Conservation (phyloP, 2,888 invertebrate genomes). For the Caenorhabditis angaria region DNA sequence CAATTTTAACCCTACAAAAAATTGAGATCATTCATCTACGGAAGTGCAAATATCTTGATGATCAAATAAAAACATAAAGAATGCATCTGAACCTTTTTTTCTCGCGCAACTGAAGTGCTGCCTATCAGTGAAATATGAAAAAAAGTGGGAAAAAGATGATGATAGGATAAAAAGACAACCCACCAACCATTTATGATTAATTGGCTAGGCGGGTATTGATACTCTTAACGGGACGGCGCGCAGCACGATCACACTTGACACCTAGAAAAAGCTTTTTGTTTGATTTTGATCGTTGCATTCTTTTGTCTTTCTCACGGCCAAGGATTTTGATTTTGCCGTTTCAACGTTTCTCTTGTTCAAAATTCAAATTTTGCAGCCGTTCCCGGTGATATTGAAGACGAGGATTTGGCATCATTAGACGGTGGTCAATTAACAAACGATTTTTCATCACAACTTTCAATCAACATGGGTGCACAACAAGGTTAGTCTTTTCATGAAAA, state of each 20-base stretch:
- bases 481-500: slow-evolving; percentile 11
- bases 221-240: background rate
- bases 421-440: slow-evolving; percentile 38
- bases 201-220: background rate
- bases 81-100: background rate
- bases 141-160: background rate
- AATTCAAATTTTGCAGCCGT: slow-evolving; percentile 1
- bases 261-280: slow-evolving; percentile 5
- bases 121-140: background rate
- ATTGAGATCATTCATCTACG: background rate
- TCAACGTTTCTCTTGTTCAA: too few relatives aligned
- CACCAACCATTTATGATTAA: background rate
- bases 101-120: background rate
- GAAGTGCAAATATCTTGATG: background rate
- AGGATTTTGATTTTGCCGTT: too few relatives aligned
- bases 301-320: background rate
- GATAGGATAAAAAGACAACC: background rate
- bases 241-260: background rate
- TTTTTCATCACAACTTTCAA: slow-evolving; percentile 41
- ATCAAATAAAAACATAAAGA: background rate
- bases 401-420: slow-evolving; percentile 36
- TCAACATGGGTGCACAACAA: slow-evolving; percentile 41
- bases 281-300: slow-evolving; percentile 3
- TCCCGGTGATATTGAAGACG: slow-evolving; percentile 23
- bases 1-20: background rate